Conservation (phyloP, 92 coral and sea anemone genomes). For the Actinernus sp. region DNA sequence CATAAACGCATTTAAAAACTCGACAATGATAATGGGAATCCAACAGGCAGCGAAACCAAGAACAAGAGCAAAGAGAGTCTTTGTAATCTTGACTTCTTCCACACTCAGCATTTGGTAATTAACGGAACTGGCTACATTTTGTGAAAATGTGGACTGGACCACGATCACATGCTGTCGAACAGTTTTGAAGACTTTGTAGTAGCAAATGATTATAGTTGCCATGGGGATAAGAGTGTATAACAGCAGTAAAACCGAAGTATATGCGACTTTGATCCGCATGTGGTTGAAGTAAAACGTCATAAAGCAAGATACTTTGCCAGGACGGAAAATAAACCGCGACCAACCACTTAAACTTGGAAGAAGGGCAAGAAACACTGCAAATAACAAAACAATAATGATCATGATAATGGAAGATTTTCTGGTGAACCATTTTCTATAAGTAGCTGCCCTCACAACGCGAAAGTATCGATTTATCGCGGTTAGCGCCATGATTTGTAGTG, state of each 20-base stretch:
- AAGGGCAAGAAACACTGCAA: constrained; percentile 10
- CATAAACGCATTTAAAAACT: constrained; percentile 29
- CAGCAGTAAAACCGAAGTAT: constrained; percentile 5
- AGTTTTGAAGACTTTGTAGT: constrained; percentile 27
- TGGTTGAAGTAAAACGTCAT: constrained; percentile 41
- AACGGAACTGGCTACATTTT: too few species aligned
- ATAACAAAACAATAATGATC: constrained; percentile 7
- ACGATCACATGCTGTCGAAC: constrained; percentile 16
- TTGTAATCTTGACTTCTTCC: constrained; percentile 18
- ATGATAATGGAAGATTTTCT: constrained; percentile 7
- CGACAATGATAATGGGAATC: constrained; percentile 27
- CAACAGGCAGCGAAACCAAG: constrained; percentile 1
- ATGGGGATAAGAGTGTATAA: constrained; percentile 35
- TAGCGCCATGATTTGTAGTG: constrained; percentile 43
- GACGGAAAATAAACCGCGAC: constrained; percentile 38
- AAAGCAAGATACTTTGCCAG: constrained; percentile 45
- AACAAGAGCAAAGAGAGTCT: constrained; percentile 22
- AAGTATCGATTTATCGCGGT: constrained; percentile 50
- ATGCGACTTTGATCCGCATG: constrained; percentile 1
- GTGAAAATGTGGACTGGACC: neutral
- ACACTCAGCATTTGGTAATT: neutral
- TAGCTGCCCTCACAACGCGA: constrained; percentile 23
- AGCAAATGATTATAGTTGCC: constrained; percentile 23
- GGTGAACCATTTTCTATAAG: constrained; percentile 33
- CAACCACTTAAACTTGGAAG: constrained; percentile 23